Conservation (phyloP, 2,113 vertebrate genomes). For the Alligator sinensis region DNA sequence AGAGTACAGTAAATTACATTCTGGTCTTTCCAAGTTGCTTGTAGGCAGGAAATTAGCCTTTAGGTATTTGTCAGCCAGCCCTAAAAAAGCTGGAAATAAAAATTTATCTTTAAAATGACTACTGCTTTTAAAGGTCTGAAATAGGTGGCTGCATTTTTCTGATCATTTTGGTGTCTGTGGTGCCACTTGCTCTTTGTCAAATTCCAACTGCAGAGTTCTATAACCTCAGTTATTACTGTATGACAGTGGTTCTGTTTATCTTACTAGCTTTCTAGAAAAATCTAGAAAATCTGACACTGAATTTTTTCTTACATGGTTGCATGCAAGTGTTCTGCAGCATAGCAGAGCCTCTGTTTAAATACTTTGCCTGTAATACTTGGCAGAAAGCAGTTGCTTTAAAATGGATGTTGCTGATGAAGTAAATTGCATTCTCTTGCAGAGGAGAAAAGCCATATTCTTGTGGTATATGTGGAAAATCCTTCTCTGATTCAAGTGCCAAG, state of each 20-base stretch:
- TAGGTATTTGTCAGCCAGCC: background rate
- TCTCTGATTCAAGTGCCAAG: slow-evolving; percentile 94
- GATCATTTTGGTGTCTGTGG: background rate
- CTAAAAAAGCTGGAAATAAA: background rate
- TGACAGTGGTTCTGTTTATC: background rate
- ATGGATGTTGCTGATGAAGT: background rate
- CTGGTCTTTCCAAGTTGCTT: background rate
- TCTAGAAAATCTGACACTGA: background rate
- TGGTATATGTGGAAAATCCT: slow-evolving; percentile 89
- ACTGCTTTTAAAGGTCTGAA: background rate
- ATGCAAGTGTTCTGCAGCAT: background rate
- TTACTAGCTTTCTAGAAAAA: background rate
- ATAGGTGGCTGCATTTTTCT: background rate
- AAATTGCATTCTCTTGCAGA: slow-evolving; percentile 76
- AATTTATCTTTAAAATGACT: background rate
- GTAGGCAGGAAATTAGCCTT: background rate
- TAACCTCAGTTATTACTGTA: background rate
- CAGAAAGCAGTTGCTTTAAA: background rate
- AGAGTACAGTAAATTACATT: background rate
- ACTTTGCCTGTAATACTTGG: background rate
- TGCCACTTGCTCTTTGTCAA: background rate
- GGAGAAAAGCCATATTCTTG: slow-evolving; percentile 96
- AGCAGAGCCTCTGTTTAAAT: background rate
- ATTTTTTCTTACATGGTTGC: background rate
- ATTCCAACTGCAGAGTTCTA: background rate